Percentiles rank a stretch among this genome's conserved stretches.
Conservation (phyloP, 1,140 invertebrate species). For the Hyphantria cunea region DNA sequence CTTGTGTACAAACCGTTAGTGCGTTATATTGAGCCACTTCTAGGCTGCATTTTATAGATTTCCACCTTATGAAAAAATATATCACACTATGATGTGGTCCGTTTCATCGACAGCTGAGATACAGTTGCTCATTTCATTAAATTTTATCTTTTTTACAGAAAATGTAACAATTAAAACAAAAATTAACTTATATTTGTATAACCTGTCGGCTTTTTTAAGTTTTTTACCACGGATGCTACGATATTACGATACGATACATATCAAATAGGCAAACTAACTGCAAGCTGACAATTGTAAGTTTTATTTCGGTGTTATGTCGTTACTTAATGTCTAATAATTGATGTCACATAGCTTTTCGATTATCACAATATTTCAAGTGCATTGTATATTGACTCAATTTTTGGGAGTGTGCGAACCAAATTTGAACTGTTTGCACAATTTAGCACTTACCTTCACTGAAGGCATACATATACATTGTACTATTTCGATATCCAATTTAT, state of each 20-base stretch:
- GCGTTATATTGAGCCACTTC: slow-evolving; percentile 4
- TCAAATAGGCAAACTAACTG: slow-evolving; percentile 8
- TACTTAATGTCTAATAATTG: slow-evolving; percentile 33
- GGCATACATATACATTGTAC: slow-evolving; percentile 71
- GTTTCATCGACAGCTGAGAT: slow-evolving; percentile 15
- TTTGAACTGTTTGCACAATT: slow-evolving; percentile 54
- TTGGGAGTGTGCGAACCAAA: slow-evolving; percentile 66
- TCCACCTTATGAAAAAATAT: slow-evolving; percentile 20
- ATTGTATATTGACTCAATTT: slow-evolving; percentile 68
- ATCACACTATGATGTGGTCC: slow-evolving; percentile 20
- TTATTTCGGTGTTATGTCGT: slow-evolving; percentile 10
- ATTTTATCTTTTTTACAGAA: slow-evolving; percentile 4
- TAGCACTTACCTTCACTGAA: slow-evolving; percentile 71
- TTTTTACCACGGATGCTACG: too few relatives aligned
- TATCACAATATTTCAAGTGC: slow-evolving; percentile 68
- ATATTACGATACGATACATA: neutral
- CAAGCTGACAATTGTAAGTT: slow-evolving; percentile 8
- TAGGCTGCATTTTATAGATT: slow-evolving; percentile 6
- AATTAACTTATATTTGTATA: slow-evolving; percentile 10
- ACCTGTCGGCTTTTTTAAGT: neutral
- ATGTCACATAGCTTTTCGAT: slow-evolving; percentile 33
- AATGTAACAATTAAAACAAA: slow-evolving; percentile 3
- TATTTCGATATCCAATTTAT: slow-evolving; percentile 61
- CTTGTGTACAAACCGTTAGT: slow-evolving; percentile 21
- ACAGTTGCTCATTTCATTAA: slow-evolving; percentile 7